Evolutionary conservation across 2,888 invertebrate species (phyloP).

Genomic region (Lydus trimaculatus): DNA sequence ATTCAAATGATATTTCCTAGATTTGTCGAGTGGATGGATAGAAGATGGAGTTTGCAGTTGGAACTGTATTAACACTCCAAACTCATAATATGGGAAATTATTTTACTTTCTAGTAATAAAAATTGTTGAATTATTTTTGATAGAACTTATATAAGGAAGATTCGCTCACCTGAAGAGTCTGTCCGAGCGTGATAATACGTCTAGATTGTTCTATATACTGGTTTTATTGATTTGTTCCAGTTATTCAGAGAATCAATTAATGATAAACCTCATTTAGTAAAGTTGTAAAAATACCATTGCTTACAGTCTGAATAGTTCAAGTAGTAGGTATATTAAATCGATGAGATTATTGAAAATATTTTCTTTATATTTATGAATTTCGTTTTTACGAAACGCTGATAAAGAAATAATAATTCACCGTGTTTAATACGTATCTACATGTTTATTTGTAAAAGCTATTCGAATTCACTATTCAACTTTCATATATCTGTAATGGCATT

Average conservation of each 20-base stretch:
- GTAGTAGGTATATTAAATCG: constrained; percentile 6
- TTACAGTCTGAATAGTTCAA: constrained; percentile 6
- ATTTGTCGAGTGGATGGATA: not conserved
- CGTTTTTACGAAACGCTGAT: not conserved
- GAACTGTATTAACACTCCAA: not conserved
- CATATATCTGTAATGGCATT: not conserved
- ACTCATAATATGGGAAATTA: not conserved
- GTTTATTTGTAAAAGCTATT: not conserved
- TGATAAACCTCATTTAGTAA: constrained; percentile 15
- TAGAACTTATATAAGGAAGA: not conserved
- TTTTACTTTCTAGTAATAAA: not conserved
- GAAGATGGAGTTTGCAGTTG: not conserved
- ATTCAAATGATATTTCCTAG: not conserved
- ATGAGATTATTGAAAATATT: constrained; percentile 9
- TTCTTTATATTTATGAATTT: not conserved
- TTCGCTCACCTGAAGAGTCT: constrained; percentile 7
- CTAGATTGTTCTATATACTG: constrained; percentile 20
- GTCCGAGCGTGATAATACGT: constrained; percentile 9
- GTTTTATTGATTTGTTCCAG: constrained; percentile 23
- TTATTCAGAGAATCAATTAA: constrained; percentile 17
- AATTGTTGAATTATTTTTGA: not conserved
- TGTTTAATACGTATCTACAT: no score
- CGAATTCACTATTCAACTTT: not conserved
- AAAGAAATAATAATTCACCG: not conserved
- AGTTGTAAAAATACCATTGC: constrained; percentile 12